These are phyloP conservation scores for Aphis craccivora DNA, from an alignment of 1,140 invertebrate species.

Conservation along the genomic window DNA sequence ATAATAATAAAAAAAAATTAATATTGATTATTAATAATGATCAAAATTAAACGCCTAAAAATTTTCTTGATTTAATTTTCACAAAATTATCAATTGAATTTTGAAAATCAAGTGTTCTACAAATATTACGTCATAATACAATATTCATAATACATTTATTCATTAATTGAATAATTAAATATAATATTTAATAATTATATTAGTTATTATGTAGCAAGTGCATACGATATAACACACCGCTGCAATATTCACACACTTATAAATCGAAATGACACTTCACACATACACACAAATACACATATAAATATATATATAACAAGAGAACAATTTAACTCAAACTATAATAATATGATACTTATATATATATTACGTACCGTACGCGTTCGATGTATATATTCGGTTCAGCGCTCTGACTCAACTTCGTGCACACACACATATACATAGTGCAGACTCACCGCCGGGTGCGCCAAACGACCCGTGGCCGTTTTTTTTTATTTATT, in stretches of 20 bases:
- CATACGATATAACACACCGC: background rate
- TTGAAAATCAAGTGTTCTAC: too few relatives aligned
- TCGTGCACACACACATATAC: background rate
- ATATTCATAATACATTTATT: background rate
- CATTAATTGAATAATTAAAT: background rate
- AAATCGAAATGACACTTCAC: too few relatives aligned
- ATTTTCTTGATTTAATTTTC: too few relatives aligned
- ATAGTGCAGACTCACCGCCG: background rate
- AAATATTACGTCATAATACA: too few relatives aligned
- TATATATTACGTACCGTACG: background rate
- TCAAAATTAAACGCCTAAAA: too few relatives aligned
- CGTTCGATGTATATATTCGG: background rate
- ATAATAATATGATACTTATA: background rate
- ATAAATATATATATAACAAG: background rate
- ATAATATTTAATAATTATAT: background rate
- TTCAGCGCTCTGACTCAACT: background rate
- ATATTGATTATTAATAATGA: too few relatives aligned
- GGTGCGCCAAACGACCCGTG: constrained; percentile 27
- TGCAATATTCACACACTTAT: background rate
- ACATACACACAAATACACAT: too few relatives aligned
- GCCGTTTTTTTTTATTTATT: constrained; percentile 16
- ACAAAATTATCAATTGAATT: too few relatives aligned
- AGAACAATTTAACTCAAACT: background rate
- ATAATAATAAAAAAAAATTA: too few relatives aligned
- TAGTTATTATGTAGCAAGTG: background rate